Percentiles rank a stretch among this genome's conserved stretches.
These are phyloP conservation scores for Magallana ariakensis DNA, from an alignment of 1,140 invertebrate species.

Conservation along the genomic window DNA sequence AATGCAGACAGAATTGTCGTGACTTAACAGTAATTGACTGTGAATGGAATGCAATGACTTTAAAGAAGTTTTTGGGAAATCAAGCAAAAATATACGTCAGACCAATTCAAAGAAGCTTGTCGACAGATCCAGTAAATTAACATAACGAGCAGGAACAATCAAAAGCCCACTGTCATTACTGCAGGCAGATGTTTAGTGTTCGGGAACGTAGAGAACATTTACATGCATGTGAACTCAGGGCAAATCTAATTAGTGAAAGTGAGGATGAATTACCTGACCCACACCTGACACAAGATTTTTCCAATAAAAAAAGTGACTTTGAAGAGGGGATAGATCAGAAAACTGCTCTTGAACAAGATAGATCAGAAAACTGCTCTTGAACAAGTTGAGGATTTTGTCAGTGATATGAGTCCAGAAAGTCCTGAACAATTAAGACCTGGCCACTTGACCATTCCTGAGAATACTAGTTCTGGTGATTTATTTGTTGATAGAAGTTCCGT, in stretches of 20 bases:
- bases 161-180: background rate
- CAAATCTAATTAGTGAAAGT: background rate
- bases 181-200: conserved; percentile 21
- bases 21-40: background rate
- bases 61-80: conserved; percentile 4
- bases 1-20: conserved; percentile 8
- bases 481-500: background rate
- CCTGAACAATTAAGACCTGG: background rate
- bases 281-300: background rate
- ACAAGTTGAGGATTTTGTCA: background rate
- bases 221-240: background rate
- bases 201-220: background rate
- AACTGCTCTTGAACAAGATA: background rate
- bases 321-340: too few species aligned
- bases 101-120: conserved; percentile 4
- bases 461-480: background rate
- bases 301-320: too few species aligned
- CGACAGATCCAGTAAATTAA: background rate
- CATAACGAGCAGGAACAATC: background rate
- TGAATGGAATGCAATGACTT: background rate
- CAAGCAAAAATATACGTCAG: conserved; percentile 40
- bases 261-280: conserved; percentile 13
- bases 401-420: background rate
- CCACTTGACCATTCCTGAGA: background rate
- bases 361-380: too few species aligned